Evolutionary conservation across 2,888 invertebrate species (phyloP).

Genomic region (Julus scandinavius): DNA sequence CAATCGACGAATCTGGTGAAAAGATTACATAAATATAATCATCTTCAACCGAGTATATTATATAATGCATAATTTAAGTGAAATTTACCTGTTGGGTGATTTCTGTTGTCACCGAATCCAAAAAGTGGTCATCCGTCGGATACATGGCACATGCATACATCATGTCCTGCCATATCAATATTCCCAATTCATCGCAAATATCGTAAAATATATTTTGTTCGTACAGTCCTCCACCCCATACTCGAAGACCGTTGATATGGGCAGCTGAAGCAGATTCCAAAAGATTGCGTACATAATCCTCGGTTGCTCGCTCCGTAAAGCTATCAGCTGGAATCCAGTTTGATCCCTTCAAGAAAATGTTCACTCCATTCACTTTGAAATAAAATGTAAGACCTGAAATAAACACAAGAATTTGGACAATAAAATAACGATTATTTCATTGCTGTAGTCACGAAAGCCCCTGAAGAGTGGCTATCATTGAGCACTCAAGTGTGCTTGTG

Average conservation of each 20-base stretch:
- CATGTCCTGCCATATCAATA: slow-evolving; percentile 97
- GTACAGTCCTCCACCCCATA: slow-evolving; percentile 99
- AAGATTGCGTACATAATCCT: slow-evolving; percentile 72
- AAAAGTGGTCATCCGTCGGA: slow-evolving; percentile 78
- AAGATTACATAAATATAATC: not conserved
- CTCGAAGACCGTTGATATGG: slow-evolving; percentile 93
- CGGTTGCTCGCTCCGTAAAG: slow-evolving; percentile 78
- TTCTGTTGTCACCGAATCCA: slow-evolving; percentile 79
- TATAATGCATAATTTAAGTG: not conserved
- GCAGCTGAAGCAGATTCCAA: slow-evolving; percentile 77
- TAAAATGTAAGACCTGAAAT: slow-evolving; percentile 76
- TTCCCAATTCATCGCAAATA: slow-evolving; percentile 85
- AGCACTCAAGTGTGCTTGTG: not conserved
- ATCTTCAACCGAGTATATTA: not conserved
- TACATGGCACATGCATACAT: slow-evolving; percentile 98
- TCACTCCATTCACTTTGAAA: slow-evolving; percentile 84
- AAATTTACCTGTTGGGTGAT: slow-evolving; percentile 77
- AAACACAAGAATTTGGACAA: not conserved
- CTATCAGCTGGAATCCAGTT: slow-evolving; percentile 92
- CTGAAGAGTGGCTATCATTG: not conserved
- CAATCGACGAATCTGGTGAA: slow-evolving; percentile 72
- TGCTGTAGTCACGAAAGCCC: not conserved
- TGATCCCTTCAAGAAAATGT: slow-evolving; percentile 94
- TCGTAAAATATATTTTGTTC: slow-evolving; percentile 91
- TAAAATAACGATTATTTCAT: not conserved